Percentiles rank a stretch among this genome's conserved stretches.
These are phyloP conservation scores for Drosophila phalerata DNA, from an alignment of 2,888 invertebrate species.

Conservation along the genomic window DNA sequence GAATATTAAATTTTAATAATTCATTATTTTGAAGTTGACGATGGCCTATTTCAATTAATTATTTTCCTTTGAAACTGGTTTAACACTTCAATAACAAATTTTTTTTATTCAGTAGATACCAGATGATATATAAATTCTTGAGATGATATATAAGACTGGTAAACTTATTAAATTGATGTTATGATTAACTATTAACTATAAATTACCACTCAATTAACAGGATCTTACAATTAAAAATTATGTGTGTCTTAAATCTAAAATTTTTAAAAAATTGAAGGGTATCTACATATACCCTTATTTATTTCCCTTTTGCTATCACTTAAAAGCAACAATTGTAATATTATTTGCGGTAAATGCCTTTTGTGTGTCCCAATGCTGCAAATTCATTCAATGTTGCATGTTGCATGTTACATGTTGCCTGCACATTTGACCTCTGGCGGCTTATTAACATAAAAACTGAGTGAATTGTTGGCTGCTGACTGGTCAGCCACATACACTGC, in stretches of 20 bases:
- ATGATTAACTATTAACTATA: no score
- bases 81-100: not conserved
- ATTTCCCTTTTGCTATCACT: not conserved
- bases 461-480: conserved; percentile 59
- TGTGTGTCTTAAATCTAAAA: no score
- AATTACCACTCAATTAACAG: no score
- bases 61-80: not conserved
- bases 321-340: not conserved
- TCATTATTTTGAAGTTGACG: not conserved
- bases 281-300: no score
- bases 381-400: not conserved
- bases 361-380: not conserved
- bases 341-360: conserved; percentile 5
- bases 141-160: no score
- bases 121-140: not conserved
- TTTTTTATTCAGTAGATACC: not conserved
- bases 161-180: no score
- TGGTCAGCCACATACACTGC: conserved; percentile 48
- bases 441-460: conserved; percentile 68
- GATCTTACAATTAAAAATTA: no score
- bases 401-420: conserved; percentile 18
- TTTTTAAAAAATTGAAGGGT: no score
- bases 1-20: not conserved
- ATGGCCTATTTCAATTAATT: not conserved
- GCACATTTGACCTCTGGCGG: conserved; percentile 35